A percentile compares a stretch with the other conserved stretches of the same genome.
Conservation (phyloP, 2,113 vertebrate genomes). For the Siphamia tubifer region DNA sequence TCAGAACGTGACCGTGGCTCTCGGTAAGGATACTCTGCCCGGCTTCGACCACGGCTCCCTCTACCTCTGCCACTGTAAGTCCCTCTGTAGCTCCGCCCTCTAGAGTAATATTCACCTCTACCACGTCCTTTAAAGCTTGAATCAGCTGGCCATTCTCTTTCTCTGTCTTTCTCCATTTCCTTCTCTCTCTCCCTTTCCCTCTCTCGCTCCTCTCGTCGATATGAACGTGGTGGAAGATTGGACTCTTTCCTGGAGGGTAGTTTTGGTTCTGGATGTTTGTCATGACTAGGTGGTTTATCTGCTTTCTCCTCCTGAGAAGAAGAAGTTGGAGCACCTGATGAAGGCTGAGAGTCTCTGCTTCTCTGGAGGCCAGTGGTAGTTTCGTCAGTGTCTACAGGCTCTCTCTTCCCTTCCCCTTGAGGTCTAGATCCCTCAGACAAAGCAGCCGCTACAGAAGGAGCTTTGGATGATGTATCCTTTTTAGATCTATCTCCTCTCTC, state of each 20-base stretch:
- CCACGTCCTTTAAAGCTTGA: slow-evolving; percentile 90
- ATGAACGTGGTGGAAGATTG: slow-evolving; percentile 85
- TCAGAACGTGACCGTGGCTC: slow-evolving; percentile 89
- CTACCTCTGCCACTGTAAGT: slow-evolving; percentile 90
- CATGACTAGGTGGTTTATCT: slow-evolving; percentile 79
- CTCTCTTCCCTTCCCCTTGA: slow-evolving; percentile 62
- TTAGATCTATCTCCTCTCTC: slow-evolving; percentile 79
- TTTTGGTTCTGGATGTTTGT: slow-evolving; percentile 85
- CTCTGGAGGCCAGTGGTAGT: slow-evolving; percentile 16
- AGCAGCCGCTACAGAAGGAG: slow-evolving; percentile 63
- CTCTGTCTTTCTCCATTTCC: slow-evolving; percentile 86
- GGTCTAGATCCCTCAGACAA: slow-evolving; percentile 76
- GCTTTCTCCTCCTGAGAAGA: slow-evolving; percentile 85
- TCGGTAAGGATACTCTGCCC: slow-evolving; percentile 89
- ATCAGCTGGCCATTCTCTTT: slow-evolving; percentile 91
- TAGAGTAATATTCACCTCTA: slow-evolving; percentile 95
- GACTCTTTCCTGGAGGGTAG: slow-evolving; percentile 81
- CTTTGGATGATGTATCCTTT: slow-evolving; percentile 78
- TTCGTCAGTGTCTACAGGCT: slow-evolving; percentile 61
- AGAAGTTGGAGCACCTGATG: slow-evolving; percentile 51
- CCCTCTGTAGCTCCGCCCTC: slow-evolving; percentile 94
- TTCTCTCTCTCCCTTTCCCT: slow-evolving; percentile 87
- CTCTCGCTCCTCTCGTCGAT: slow-evolving; percentile 91
- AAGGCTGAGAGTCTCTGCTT: slow-evolving; percentile 66
- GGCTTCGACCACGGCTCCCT: slow-evolving; percentile 88